Conservation (phyloP, 2,113 vertebrate genomes). For the Pseudois nayaur region DNA sequence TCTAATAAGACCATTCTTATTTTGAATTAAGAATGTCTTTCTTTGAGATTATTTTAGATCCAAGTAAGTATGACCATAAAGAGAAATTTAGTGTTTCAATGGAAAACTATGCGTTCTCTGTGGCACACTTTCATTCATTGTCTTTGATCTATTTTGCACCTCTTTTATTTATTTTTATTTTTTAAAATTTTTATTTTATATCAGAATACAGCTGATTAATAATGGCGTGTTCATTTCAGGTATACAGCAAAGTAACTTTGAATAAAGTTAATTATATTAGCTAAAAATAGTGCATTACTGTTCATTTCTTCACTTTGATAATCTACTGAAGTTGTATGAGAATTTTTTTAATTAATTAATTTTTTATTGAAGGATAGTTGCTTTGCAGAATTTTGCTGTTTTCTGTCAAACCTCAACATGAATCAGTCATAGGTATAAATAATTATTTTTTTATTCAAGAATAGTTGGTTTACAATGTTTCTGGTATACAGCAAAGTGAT, state of each 20-base stretch:
- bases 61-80: background rate
- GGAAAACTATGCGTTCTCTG: background rate
- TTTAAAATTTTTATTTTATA: background rate
- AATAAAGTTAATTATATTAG: background rate
- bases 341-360: background rate
- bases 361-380: background rate
- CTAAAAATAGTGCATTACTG: background rate
- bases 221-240: background rate
- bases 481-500: background rate
- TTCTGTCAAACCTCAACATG: background rate
- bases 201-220: background rate
- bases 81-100: background rate
- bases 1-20: background rate
- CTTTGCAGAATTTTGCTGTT: background rate
- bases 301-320: background rate
- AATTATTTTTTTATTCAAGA: background rate
- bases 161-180: background rate
- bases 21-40: background rate
- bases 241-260: background rate
- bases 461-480: background rate
- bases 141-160: background rate
- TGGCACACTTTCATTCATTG: background rate
- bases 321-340: background rate
- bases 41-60: background rate
- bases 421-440: background rate